A percentile compares a stretch with the other conserved stretches of the same genome.
Evolutionary conservation across 2,113 vertebrate species (phyloP).

Genomic region (Ciconia stormi): DNA sequence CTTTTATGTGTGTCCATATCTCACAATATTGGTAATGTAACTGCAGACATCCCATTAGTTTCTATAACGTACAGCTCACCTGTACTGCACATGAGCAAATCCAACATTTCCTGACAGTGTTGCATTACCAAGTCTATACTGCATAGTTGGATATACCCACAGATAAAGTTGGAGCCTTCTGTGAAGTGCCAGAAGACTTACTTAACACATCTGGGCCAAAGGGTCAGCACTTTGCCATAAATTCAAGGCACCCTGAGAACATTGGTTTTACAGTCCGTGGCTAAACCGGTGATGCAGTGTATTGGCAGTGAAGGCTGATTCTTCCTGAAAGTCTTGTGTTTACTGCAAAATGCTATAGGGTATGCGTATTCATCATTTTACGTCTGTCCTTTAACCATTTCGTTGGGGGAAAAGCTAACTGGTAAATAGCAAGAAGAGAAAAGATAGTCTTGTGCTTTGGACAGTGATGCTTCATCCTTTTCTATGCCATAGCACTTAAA

Average conservation of each 20-base stretch:
- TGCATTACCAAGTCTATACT: background rate
- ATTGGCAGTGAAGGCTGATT: background rate
- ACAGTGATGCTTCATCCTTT: background rate
- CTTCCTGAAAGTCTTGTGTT: background rate
- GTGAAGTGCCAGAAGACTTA: background rate
- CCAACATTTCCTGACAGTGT: background rate
- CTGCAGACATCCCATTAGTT: background rate
- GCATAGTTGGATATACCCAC: background rate
- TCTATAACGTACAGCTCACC: background rate
- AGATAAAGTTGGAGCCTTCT: background rate
- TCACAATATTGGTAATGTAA: background rate
- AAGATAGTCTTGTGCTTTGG: background rate
- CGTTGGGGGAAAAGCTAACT: background rate
- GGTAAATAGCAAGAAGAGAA: background rate
- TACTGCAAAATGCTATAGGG: background rate
- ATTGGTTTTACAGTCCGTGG: fast-evolving
- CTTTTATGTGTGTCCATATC: background rate
- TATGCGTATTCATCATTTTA: background rate
- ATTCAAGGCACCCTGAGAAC: background rate
- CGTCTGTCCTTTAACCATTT: background rate
- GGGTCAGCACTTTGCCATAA: background rate
- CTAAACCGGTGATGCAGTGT: background rate
- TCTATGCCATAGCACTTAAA: background rate
- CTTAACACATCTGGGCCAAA: background rate
- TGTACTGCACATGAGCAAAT: background rate